Percentiles rank a stretch among this genome's conserved stretches.
phyloP scores from a whole-genome alignment of 53 echinoderm and acorn worm genomes.

The Echinometra lucunter region DNA sequence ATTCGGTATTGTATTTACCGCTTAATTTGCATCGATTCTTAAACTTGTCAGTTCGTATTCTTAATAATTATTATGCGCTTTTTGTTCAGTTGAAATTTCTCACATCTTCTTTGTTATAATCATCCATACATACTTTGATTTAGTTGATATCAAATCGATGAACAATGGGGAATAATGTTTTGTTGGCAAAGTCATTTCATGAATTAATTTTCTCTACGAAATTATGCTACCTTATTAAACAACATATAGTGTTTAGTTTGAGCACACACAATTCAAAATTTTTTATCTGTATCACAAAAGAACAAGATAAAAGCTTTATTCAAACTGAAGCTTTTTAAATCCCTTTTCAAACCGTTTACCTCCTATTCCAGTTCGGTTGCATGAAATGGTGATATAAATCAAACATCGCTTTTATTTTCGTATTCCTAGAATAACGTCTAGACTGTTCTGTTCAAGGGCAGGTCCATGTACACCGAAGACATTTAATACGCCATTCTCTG shows the following conservation, averaged over 20 bases:
- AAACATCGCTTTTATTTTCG: background rate
- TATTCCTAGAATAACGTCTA: background rate
- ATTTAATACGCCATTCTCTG: background rate
- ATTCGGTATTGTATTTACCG: background rate
- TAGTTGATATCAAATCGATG: background rate
- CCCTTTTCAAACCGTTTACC: too few relatives aligned
- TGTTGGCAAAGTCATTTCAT: background rate
- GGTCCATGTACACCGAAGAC: background rate
- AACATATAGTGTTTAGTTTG: too few relatives aligned
- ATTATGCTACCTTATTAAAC: too few relatives aligned
- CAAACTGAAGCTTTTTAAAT: too few relatives aligned
- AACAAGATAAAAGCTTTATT: too few relatives aligned
- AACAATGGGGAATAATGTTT: background rate
- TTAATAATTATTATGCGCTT: background rate
- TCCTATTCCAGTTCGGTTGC: background rate
- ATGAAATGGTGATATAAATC: background rate
- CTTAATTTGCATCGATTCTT: background rate
- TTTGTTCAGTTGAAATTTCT: too few relatives aligned
- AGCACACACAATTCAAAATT: too few relatives aligned
- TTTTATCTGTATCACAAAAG: too few relatives aligned
- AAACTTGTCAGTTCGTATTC: background rate
- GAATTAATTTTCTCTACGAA: too few relatives aligned
- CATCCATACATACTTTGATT: too few relatives aligned
- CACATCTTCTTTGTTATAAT: too few relatives aligned
- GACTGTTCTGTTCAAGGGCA: background rate